Conservation (phyloP, 2,888 invertebrate species). For the Lycia hirtaria region DNA sequence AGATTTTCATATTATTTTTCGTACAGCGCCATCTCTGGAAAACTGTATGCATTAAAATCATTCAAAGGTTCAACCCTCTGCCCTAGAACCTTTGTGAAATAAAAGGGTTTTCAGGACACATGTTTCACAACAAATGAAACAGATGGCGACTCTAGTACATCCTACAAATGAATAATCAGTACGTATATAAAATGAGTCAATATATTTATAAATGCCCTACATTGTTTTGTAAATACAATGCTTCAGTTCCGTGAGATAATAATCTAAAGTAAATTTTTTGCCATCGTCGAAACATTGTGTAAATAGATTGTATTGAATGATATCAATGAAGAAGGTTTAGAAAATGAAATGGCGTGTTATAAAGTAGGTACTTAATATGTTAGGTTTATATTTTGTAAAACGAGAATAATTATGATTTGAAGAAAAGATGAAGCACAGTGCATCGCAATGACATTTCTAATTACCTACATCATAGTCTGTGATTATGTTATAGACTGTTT, state of each 20-base stretch:
- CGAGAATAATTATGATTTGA: background rate
- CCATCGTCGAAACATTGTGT: constrained; percentile 12
- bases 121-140: background rate
- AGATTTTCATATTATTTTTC: background rate
- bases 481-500: too few relatives aligned
- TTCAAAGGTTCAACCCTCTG: background rate
- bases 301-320: constrained; percentile 25
- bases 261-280: constrained; percentile 16
- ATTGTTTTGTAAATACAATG: constrained; percentile 10
- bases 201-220: constrained; percentile 6
- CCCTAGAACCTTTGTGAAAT: constrained; percentile 1
- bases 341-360: constrained; percentile 17
- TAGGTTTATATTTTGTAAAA: constrained; percentile 10
- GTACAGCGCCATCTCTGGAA: constrained; percentile 38
- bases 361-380: constrained; percentile 13
- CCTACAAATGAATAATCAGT: background rate
- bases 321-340: constrained; percentile 8
- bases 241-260: constrained; percentile 23
- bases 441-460: too few relatives aligned
- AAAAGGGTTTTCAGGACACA: constrained; percentile 4
- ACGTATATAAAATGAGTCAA: background rate
- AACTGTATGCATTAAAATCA: constrained; percentile 7
- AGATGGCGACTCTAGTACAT: constrained; percentile 17
- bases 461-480: too few relatives aligned
- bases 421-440: background rate